Evolutionary conservation across 2,888 invertebrate genomes (phyloP), one percentile per base, ranked within the genome.

Genomic region (Eupithecia centaureata): DNA sequence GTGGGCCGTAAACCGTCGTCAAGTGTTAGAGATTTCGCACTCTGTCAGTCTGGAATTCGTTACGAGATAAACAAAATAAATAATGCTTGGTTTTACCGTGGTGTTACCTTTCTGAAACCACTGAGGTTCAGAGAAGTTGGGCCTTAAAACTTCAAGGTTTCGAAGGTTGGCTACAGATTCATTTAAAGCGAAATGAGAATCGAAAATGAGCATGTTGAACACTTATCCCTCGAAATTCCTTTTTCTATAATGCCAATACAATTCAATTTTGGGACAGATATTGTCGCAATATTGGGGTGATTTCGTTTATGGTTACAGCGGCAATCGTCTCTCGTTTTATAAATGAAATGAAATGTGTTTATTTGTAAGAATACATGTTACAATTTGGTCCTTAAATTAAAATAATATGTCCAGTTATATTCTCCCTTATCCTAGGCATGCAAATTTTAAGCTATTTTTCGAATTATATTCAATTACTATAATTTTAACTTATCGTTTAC

Each of bases 1-100:
- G 15, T 27, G 52, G 42, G 42, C 18, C 32, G 56, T 65, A 65
- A 65, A 47, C 56, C 38, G 4, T n/a, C 30, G 54, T n/a, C 18
- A 57, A 57, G 30, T 57, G 57, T 22, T 22, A 22, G 12, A 18
- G 10, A 32, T 57, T 32, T 57, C 22, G 30, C 32, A 57, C 30
- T n/a, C 57, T 22, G 57, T 47, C 18, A 22, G 18, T 47, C 32
- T 1, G 18, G 32, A 18, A 32, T 32, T 57, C 57, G 30, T n/a
- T n/a, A 7, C 54, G 28, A 56, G 30, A 56, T 30, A 56, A 56
- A 56, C 52, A 52, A 25, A 27, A 52, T 27, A 52, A 25, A 52
- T 27, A 47, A 22, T 7, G 47, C 1, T 12, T 7, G 42, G 42
- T 42, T 47, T 47, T 22, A 47, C 47, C 1, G 4, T 7, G 42